These are phyloP conservation scores for Tenthredo mesomela DNA, from an alignment of 2,888 invertebrate species.

Conservation along the genomic window DNA sequence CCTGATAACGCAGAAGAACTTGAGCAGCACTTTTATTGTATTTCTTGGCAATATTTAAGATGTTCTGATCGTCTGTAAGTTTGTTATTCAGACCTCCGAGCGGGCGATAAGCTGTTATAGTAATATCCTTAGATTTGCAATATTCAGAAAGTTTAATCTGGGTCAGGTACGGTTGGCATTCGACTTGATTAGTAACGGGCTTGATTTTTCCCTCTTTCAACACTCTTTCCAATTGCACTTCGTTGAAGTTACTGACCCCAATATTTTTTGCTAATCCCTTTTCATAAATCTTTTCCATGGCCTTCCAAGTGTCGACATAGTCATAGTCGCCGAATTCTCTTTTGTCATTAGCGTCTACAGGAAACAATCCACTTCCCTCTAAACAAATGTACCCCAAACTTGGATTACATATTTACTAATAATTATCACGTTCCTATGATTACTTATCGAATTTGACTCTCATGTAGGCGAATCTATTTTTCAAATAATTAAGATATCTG, in stretches of 20 bases:
- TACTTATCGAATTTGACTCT: neutral
- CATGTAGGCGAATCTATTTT: neutral
- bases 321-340: conserved; percentile 85
- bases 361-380: conserved; percentile 84
- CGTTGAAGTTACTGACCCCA: conserved; percentile 92
- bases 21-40: conserved; percentile 85
- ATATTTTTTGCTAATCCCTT: conserved; percentile 86
- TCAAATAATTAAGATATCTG: neutral
- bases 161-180: conserved; percentile 83
- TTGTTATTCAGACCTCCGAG: conserved; percentile 86
- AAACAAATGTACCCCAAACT: conserved; percentile 49
- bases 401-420: neutral
- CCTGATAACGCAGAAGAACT: conserved; percentile 83
- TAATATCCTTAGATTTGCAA: conserved; percentile 83
- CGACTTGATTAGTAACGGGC: conserved; percentile 82
- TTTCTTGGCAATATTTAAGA: conserved; percentile 83
- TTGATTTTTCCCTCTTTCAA: conserved; percentile 82
- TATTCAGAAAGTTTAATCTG: conserved; percentile 85
- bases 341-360: conserved; percentile 82
- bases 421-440: neutral
- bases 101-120: conserved; percentile 89
- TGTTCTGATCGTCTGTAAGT: conserved; percentile 81
- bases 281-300: conserved; percentile 86
- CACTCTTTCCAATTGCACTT: conserved; percentile 85
- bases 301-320: conserved; percentile 88